Evolutionary conservation across 2,113 vertebrate genomes (phyloP).

Genomic region (Carettochelys insculpta): DNA sequence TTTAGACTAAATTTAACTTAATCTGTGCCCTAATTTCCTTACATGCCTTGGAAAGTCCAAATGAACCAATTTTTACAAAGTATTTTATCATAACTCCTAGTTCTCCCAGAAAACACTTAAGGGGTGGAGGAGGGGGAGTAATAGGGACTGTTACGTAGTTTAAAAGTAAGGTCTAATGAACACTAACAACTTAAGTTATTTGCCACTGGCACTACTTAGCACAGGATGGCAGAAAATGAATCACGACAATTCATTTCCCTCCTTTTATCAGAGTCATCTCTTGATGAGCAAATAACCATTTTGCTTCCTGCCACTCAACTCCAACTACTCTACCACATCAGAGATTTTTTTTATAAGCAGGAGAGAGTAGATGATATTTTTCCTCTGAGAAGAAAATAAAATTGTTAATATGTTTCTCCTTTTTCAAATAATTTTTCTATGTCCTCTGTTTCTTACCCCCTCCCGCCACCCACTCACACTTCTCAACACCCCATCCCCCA

Average conservation of each 20-base stretch:
- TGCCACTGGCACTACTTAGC: not conserved
- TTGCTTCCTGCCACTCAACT: not conserved
- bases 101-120: not conserved
- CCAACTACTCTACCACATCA: not conserved
- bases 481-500: slow-evolving; percentile 5
- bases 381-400: not conserved
- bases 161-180: not conserved
- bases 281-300: not conserved
- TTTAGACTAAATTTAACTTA: not conserved
- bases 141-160: not conserved
- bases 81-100: not conserved
- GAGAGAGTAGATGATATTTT: not conserved
- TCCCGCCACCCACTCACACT: too few species aligned
- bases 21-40: not conserved
- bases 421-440: not conserved
- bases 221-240: not conserved
- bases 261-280: not conserved
- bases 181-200: not conserved
- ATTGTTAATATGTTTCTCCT: slow-evolving; percentile 10
- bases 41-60: not conserved
- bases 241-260: not conserved
- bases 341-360: not conserved
- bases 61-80: not conserved
- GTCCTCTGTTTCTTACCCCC: not conserved
- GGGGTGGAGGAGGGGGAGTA: not conserved